Percentiles rank a stretch among this genome's conserved stretches.
These are phyloP conservation scores for Lissocephala sabroskyi DNA, from an alignment of 2,888 invertebrate species.

Conservation along the genomic window DNA sequence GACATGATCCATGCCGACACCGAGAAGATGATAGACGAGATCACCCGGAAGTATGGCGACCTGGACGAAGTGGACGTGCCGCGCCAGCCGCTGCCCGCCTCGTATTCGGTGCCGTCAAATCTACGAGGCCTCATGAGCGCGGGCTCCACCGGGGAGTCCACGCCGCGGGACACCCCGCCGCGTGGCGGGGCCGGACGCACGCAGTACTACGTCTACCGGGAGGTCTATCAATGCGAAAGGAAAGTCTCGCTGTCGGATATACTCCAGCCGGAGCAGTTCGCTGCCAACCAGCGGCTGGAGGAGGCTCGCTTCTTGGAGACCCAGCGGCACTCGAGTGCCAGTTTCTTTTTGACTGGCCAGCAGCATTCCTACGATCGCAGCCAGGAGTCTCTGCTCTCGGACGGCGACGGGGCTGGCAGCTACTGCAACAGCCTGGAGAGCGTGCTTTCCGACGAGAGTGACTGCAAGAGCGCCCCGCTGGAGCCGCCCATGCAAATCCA, in stretches of 20 bases:
- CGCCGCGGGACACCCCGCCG: slow-evolving; percentile 58
- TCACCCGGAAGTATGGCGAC: slow-evolving; percentile 78
- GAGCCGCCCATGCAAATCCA: slow-evolving; percentile 75
- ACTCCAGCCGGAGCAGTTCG: slow-evolving; percentile 73
- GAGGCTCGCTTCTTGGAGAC: slow-evolving; percentile 74
- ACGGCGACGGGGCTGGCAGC: slow-evolving; percentile 76
- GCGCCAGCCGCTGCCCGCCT: slow-evolving; percentile 43
- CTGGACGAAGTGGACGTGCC: slow-evolving; percentile 70
- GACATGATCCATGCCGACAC: slow-evolving; percentile 78
- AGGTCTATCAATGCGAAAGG: slow-evolving; percentile 73
- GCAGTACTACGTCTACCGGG: slow-evolving; percentile 83
- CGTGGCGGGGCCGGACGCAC: slow-evolving; percentile 79
- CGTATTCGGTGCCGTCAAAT: slow-evolving; percentile 67
- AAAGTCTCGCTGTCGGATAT: slow-evolving; percentile 77
- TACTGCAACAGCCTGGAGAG: slow-evolving; percentile 87
- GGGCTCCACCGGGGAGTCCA: slow-evolving; percentile 73
- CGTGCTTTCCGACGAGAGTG: slow-evolving; percentile 85
- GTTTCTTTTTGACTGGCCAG: slow-evolving; percentile 80
- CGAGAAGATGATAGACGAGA: slow-evolving; percentile 79
- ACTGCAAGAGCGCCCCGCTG: slow-evolving; percentile 84
- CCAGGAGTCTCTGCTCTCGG: slow-evolving; percentile 85
- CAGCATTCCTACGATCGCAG: slow-evolving; percentile 76
- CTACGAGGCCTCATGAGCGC: slow-evolving; percentile 27
- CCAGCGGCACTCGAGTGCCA: slow-evolving; percentile 82
- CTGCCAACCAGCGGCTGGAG: slow-evolving; percentile 49